Base-by-base conservation (phyloP, 2,797 vertebrate species). In the Rousettus madagascariensis region DNA sequence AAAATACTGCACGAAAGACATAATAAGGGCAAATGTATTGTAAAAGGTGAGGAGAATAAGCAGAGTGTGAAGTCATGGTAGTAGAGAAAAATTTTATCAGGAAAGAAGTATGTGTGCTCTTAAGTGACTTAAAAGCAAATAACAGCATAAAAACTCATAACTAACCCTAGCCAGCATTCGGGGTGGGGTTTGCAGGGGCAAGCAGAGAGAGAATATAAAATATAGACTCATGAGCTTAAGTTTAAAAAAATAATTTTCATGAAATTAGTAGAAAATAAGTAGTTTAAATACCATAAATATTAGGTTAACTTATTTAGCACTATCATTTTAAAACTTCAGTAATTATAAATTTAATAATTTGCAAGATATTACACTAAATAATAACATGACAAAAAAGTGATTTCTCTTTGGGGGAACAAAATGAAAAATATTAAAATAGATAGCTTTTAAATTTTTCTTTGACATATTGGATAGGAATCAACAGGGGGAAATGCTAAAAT, bases 211-310 rank as follows among this genome's bases (percentile, higher is more conserved):
- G 30, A 61, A 38, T 38, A 38, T 77, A 93, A 90, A 90, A 95
- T 46, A 65, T 6, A 86, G 36, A 13, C 6, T n/a, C 12, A 13
- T 43, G 33, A 82, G 51, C 26, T 75, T 82, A 57, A 66, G 2
- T 22, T 63, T n/a, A 77, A 72, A 85, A 93, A 57, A 71, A 53
- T 10, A 12, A 33, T 86, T 86, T 90, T 84, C 11, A 55, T 72
- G n/a, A 71, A 57, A 86, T 95, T 65, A 86, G 68, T 57, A 88
- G 69, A 90, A 90, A 90, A 85, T 38, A 61, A 66, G 71, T 46
- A n/a, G 20, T 19, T 93, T 57, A 79, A 89, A 89, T 59, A 66
- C 4, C 7, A 33, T 55, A 86, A 85, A 83, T 89, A 53, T 8
- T 66, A 80, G 38, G 4, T 49, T 88, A 80, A 85, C 0, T 72